These are phyloP conservation scores for Luscinia luscinia DNA, from an alignment of 2,797 vertebrate species.

Conservation along the genomic window DNA sequence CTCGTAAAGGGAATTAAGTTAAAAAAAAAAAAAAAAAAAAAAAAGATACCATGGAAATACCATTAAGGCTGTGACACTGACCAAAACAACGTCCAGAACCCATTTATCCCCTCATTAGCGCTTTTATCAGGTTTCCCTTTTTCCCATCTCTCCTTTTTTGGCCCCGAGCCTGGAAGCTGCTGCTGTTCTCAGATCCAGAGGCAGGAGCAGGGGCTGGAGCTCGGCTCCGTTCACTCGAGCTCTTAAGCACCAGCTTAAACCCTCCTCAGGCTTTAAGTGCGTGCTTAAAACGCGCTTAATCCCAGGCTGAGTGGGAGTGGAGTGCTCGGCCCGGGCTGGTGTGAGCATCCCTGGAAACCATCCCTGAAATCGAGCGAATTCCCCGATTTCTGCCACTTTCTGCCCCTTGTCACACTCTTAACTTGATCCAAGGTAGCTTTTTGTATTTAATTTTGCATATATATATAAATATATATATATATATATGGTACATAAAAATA, in stretches of 20 bases:
- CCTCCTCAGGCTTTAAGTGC: neutral
- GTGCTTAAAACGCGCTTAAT: neutral
- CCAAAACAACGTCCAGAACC: slow-evolving; percentile 35
- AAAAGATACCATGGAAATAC: slow-evolving; percentile 34
- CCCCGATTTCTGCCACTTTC: neutral
- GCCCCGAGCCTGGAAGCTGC: neutral
- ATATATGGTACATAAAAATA: neutral
- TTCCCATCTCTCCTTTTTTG: neutral
- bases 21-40: neutral
- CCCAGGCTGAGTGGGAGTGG: neutral
- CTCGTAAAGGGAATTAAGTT: slow-evolving; percentile 33
- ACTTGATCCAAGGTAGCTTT: slow-evolving; percentile 45
- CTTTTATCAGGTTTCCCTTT: slow-evolving; percentile 28
- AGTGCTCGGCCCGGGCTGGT: neutral
- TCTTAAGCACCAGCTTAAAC: neutral
- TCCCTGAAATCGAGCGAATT: rapidly evolving
- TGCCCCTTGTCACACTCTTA: slow-evolving; percentile 29
- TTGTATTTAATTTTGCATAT: neutral
- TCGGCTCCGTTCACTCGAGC: neutral
- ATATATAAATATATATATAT: neutral
- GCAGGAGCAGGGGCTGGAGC: neutral
- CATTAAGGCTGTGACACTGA: slow-evolving; percentile 61
- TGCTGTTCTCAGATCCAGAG: neutral
- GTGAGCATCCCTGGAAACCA: neutral
- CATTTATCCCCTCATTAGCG: slow-evolving; percentile 14